Conservation (phyloP, 1,140 invertebrate genomes). For the Pogonognathellus flavescens region DNA sequence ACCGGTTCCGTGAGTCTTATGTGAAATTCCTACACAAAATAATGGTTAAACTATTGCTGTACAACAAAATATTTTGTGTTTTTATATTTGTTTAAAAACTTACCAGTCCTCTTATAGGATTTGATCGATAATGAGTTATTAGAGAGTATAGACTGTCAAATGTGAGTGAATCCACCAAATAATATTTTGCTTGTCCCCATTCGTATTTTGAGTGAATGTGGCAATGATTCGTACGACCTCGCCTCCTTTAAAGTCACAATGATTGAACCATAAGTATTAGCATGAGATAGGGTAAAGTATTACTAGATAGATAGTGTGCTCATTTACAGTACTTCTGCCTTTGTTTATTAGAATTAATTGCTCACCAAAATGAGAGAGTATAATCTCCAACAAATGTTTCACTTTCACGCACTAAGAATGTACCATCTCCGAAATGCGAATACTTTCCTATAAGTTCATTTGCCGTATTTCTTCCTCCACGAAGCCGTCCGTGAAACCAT, state of each 20-base stretch:
- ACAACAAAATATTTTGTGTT: background rate
- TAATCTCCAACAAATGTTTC: conserved; percentile 97
- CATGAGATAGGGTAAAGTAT: too few relatives aligned
- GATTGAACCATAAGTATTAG: too few relatives aligned
- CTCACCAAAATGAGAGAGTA: conserved; percentile 89
- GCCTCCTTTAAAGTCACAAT: conserved; percentile 74
- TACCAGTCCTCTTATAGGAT: conserved; percentile 87
- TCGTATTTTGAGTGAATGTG: conserved; percentile 92
- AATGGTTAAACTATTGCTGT: background rate
- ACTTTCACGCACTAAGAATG: conserved; percentile 93
- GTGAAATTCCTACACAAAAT: conserved; percentile 79
- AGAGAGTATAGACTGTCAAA: conserved; percentile 95
- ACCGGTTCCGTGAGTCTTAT: conserved; percentile 91
- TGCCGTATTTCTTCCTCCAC: conserved; percentile 82
- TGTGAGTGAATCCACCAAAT: conserved; percentile 87
- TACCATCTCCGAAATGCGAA: conserved; percentile 91
- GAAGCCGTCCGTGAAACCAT: conserved; percentile 94
- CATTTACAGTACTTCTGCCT: too few relatives aligned
- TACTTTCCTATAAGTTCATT: conserved; percentile 84
- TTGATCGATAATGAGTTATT: conserved; percentile 89
- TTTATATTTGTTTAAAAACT: conserved; percentile 58
- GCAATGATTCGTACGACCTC: conserved; percentile 92
- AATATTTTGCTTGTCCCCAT: conserved; percentile 89
- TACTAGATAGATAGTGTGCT: too few relatives aligned
- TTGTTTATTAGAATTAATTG: too few relatives aligned